Conservation (phyloP, 2,797 vertebrate genomes). For the Channa striata region DNA sequence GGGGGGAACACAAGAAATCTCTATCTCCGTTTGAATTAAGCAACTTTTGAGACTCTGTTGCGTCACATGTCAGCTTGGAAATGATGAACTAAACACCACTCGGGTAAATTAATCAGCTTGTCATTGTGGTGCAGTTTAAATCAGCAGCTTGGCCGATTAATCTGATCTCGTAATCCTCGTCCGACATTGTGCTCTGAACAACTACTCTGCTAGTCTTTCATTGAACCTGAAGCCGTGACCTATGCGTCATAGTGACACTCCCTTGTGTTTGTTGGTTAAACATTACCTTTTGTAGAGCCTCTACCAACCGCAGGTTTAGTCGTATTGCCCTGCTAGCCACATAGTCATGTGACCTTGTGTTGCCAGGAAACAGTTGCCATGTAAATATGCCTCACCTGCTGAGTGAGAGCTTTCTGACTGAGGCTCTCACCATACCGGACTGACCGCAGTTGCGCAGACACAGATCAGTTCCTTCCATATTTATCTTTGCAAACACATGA, state of each 20-base stretch:
- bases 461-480: conserved; percentile 57
- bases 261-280: conserved; percentile 82
- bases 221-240: conserved; percentile 58
- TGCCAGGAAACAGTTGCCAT: conserved; percentile 72
- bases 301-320: conserved; percentile 51
- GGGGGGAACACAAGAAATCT: background rate
- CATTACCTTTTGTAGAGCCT: conserved; percentile 80
- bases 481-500: conserved; percentile 60
- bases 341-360: conserved; percentile 73
- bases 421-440: conserved; percentile 50
- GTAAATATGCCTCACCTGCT: conserved; percentile 76
- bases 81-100: conserved; percentile 26
- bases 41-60: background rate
- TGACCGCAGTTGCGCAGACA: conserved; percentile 50
- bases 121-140: conserved; percentile 24
- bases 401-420: conserved; percentile 57
- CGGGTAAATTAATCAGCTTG: conserved; percentile 14
- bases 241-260: conserved; percentile 80
- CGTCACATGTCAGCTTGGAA: background rate
- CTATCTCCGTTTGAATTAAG: background rate
- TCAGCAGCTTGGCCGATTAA: conserved; percentile 3
- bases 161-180: conserved; percentile 34
- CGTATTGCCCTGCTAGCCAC: conserved; percentile 58
- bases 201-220: conserved; percentile 53
- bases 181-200: conserved; percentile 39